Base-by-base conservation (phyloP, 2,797 vertebrate genomes). In the Propithecus deckenii region DNA sequence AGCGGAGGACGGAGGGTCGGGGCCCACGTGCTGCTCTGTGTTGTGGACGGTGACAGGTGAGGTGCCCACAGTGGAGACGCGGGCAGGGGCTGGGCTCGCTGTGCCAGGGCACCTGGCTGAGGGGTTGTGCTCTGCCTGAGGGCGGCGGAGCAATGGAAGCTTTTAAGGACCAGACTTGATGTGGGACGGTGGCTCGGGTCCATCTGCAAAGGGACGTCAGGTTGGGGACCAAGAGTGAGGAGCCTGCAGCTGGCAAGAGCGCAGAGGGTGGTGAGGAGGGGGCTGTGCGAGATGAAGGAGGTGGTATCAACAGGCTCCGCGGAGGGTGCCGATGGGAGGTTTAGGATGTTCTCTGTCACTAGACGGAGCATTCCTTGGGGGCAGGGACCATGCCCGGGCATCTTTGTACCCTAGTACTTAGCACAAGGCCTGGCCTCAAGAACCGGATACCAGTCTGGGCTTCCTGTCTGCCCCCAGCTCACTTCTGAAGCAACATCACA, bases 381-480 rank as follows among this genome's bases (percentile, higher is more conserved):
- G 13, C 61, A 63, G 67, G 63, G n/a, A 32, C 81, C 67, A 38
- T 22, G 1, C 80, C 75, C 30, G 5, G 17, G 18, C 28, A 4
- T 79, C 63, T 78, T 52, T 15, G 8, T 20, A 48, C 79, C 50
- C 38, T 17, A 32, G 12, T 22, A 2, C 57, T 18, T 7, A 32
- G 81, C 41, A 72, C 50, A 50, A n/a, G 81, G 57, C 63, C 7
- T 12, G 67, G 83, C 55, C 38, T 38, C 43, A 14, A 83, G 96
- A 86, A 91, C 90, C 88, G 83, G 94, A 96, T 96, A 50, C 65
- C 79, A 74, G n/a, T 59, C 59, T 2, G 15, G 89, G 91, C 84
- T 97, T 97, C 97, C 97, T 96, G 95, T 96, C 95, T 95, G 83
- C 88, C 93, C 95, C 76, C 35, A 32, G 89, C 86, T 79, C 72